These are phyloP conservation scores for Drosophila truncata DNA, from an alignment of 1,140 invertebrate species.

Conservation along the genomic window DNA sequence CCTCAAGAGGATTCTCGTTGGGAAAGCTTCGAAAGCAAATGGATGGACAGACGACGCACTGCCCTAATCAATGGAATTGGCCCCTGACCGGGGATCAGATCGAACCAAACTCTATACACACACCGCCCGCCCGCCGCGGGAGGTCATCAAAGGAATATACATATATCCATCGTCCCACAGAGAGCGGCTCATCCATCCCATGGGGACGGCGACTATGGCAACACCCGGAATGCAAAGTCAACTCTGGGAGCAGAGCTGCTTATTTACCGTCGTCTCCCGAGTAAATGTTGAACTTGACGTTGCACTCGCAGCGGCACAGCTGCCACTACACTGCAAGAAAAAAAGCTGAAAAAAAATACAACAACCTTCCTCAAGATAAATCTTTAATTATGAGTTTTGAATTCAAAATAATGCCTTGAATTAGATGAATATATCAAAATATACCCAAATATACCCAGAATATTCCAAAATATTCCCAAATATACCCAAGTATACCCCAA, in stretches of 20 bases:
- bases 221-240: constrained; percentile 56
- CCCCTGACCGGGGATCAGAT: constrained; percentile 31
- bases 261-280: constrained; percentile 29
- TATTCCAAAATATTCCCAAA: too few relatives aligned
- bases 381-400: too few relatives aligned
- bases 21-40: neutral
- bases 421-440: too few relatives aligned
- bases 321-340: constrained; percentile 4
- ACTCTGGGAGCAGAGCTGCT: constrained; percentile 29
- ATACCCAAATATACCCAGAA: too few relatives aligned
- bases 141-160: constrained; percentile 36
- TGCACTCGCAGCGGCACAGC: constrained; percentile 16
- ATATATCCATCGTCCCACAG: neutral
- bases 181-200: constrained; percentile 6
- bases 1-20: constrained; percentile 36
- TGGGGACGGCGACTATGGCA: constrained; percentile 4
- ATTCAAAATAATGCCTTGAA: neutral
- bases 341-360: neutral
- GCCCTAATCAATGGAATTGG: constrained; percentile 40
- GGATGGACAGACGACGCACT: constrained; percentile 9
- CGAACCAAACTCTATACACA: neutral
- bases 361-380: too few relatives aligned
- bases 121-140: constrained; percentile 10
- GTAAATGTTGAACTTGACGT: constrained; percentile 25
- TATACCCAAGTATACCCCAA: too few relatives aligned